Evolutionary conservation across 2,113 vertebrate genomes (phyloP).

Genomic region (Peromyscus leucopus): DNA sequence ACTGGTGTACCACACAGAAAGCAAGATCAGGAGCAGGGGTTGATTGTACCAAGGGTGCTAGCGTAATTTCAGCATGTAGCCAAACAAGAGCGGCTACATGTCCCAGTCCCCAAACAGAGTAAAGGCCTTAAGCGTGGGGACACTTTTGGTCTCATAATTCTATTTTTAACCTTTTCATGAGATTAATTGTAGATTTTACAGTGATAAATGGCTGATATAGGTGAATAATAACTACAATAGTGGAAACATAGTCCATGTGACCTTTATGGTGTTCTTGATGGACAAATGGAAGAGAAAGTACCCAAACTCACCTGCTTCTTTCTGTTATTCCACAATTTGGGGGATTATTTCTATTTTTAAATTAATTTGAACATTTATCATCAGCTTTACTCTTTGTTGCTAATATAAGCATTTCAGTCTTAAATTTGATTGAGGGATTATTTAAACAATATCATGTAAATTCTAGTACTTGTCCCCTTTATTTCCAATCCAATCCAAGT

Average conservation of each 20-base stretch:
- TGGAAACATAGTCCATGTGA: neutral
- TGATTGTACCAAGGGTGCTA: neutral
- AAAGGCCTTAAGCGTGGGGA: neutral
- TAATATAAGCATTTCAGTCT: neutral
- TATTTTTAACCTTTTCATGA: neutral
- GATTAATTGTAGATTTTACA: neutral
- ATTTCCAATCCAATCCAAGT: neutral
- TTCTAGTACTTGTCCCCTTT: neutral
- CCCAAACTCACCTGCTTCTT: neutral
- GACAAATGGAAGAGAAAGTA: neutral
- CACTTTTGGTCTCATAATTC: neutral
- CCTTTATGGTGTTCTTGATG: neutral
- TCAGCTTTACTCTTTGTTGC: neutral
- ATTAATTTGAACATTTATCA: neutral
- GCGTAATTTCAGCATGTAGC: neutral
- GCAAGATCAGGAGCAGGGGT: neutral
- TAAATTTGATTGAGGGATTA: neutral
- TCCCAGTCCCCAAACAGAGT: neutral
- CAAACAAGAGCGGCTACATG: neutral
- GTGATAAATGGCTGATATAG: neutral
- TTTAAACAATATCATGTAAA: neutral
- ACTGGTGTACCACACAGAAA: neutral
- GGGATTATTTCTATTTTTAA: neutral
- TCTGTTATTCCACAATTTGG: neutral
- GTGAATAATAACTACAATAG: neutral